phyloP scores from a whole-genome alignment of 2,888 invertebrate species.

The Phrixothrix hirtus region DNA sequence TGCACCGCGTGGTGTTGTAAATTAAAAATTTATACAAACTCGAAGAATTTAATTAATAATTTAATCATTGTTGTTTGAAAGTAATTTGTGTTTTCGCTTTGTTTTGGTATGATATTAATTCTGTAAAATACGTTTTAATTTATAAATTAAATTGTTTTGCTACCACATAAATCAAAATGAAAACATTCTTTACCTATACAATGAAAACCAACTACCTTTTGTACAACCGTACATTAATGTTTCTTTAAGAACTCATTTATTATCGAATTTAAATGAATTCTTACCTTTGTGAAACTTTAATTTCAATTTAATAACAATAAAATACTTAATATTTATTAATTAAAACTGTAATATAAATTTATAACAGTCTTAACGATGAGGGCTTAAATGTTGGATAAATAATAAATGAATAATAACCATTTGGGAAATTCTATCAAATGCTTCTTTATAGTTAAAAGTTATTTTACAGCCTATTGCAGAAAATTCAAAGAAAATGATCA shows the following conservation, averaged over 20 bases:
- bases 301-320: too few relatives aligned
- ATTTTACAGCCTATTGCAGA: too few relatives aligned
- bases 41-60: slow-evolving; percentile 54
- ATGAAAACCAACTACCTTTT: slow-evolving; percentile 15
- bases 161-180: slow-evolving; percentile 22
- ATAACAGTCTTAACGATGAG: too few relatives aligned
- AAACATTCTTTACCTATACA: slow-evolving; percentile 27
- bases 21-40: slow-evolving; percentile 51
- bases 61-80: slow-evolving; percentile 51
- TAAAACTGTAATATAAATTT: too few relatives aligned
- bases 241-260: neutral
- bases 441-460: too few relatives aligned
- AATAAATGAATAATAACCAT: too few relatives aligned
- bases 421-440: too few relatives aligned
- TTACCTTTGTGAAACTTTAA: too few relatives aligned
- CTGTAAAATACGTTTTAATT: slow-evolving; percentile 43
- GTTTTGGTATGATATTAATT: slow-evolving; percentile 44
- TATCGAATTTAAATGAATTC: too few relatives aligned
- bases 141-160: slow-evolving; percentile 37
- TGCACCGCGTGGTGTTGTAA: slow-evolving; percentile 48
- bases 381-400: too few relatives aligned
- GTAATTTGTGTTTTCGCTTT: slow-evolving; percentile 43
- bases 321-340: too few relatives aligned
- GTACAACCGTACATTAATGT: neutral
- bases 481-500: too few relatives aligned